Conservation (phyloP, 2,888 invertebrate species). For the Plebejus melissa region DNA sequence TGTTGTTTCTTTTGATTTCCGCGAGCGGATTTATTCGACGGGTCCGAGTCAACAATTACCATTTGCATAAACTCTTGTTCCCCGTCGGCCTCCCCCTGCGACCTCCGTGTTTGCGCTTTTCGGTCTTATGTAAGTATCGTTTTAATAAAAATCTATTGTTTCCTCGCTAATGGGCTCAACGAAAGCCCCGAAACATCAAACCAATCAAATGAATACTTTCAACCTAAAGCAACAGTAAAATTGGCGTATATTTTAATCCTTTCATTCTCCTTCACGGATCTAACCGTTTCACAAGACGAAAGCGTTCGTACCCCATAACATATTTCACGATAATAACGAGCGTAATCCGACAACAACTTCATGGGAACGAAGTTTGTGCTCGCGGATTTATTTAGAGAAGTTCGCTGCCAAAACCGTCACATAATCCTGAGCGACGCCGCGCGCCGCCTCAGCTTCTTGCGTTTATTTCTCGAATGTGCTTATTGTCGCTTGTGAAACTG, state of each 20-base stretch:
- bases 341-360: constrained; percentile 25
- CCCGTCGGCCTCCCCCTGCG: neutral
- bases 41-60: constrained; percentile 1
- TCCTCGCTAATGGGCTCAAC: neutral
- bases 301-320: neutral
- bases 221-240: neutral
- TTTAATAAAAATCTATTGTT: neutral
- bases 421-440: constrained; percentile 20
- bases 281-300: neutral
- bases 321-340: constrained; percentile 13
- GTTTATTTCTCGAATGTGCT: neutral
- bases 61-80: constrained; percentile 22
- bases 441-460: constrained; percentile 10
- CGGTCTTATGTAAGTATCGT: neutral
- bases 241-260: neutral
- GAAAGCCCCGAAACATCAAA: neutral
- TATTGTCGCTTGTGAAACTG: neutral
- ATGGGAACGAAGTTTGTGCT: constrained; percentile 5
- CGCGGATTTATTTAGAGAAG: constrained; percentile 12
- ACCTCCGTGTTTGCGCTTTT: neutral
- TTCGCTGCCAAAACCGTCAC: constrained; percentile 10
- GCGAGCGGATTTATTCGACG: constrained; percentile 22
- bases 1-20: constrained; percentile 23
- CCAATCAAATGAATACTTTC: neutral
- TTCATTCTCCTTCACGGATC: neutral